Evolutionary conservation across 2,888 invertebrate genomes (phyloP), one percentile per base, ranked within the genome.

Genomic region (Neocrepidodera transversa): DNA sequence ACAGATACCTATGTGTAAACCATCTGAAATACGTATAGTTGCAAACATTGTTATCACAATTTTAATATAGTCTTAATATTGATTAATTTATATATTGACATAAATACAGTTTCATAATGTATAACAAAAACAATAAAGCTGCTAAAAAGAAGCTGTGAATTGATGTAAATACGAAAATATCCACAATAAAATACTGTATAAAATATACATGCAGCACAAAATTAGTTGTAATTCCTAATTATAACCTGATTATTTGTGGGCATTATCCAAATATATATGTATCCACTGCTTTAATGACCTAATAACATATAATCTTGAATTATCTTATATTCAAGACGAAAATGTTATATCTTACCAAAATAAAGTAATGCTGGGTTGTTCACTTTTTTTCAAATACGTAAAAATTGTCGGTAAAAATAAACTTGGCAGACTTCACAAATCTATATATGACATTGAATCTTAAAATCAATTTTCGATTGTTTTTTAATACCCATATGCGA

Each of bases 241-340:
- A 50, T 64, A 70, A 73, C 73, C 73, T 73, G 68, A 57, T 73
- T 70, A 60, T 73, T 71, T 59, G 68, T 68, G 16, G 68, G 68
- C 73, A 73, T 72, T 38, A 47, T 64, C 54, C 51, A 45, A 51
- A 18, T 28, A n/a, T 17, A 43, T 30, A 23, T 13, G 17, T n/a
- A n/a, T n/a, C 14, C 38, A 10, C 35, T 38, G 32, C 7, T 30
- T 30, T 8, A 4, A 30, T 10, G 2, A 2, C 38, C 50, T 38
- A 50, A 13, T 23, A 43, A 49, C 11, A 49, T 38, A 38, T 16
- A 16, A 17, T 7, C 23, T 23, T 23, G 3, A n/a, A 23, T 42
- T 18, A 6, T 10, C 18, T 1, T 7, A 16, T n/a, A 40, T 42
- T 20, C 42, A 10, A 7, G 20, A 10, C 20, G 23, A 23, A 45